Conservation (phyloP, 2,888 invertebrate genomes). For the Deilephila elpenor region DNA sequence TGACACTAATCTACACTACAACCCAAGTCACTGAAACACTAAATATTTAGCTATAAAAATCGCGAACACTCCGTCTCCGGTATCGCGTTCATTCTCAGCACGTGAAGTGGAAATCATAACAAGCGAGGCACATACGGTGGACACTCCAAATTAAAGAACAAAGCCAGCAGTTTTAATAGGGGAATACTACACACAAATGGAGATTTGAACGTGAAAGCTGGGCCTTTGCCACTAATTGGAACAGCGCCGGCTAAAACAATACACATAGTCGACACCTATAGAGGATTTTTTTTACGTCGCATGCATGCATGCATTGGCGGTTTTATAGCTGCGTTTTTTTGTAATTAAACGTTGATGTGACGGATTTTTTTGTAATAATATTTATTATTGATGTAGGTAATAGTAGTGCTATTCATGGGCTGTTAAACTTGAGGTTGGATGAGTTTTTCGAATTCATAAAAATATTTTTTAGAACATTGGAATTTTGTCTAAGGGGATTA, state of each 20-base stretch:
- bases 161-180: constrained; percentile 22
- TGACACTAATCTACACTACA: too few relatives aligned
- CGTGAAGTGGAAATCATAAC: constrained; percentile 18
- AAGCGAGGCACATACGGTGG: neutral
- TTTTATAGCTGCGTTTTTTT: neutral
- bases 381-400: neutral
- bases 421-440: too few relatives aligned
- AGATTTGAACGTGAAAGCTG: constrained; percentile 23
- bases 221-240: constrained; percentile 24
- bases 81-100: constrained; percentile 1
- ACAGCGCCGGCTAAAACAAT: constrained; percentile 24
- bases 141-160: constrained; percentile 27
- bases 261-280: constrained; percentile 2
- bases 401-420: too few relatives aligned
- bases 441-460: too few relatives aligned
- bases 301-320: neutral
- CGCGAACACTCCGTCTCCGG: neutral
- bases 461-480: too few relatives aligned
- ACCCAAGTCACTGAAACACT: too few relatives aligned
- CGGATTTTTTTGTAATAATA: neutral
- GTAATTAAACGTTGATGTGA: neutral
- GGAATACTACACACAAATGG: constrained; percentile 27
- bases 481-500: too few relatives aligned
- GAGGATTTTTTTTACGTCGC: neutral
- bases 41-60: neutral